Percentiles rank a stretch among this genome's conserved stretches.
These are phyloP conservation scores for Dorcus hopei DNA, from an alignment of 2,888 invertebrate species.

Conservation along the genomic window DNA sequence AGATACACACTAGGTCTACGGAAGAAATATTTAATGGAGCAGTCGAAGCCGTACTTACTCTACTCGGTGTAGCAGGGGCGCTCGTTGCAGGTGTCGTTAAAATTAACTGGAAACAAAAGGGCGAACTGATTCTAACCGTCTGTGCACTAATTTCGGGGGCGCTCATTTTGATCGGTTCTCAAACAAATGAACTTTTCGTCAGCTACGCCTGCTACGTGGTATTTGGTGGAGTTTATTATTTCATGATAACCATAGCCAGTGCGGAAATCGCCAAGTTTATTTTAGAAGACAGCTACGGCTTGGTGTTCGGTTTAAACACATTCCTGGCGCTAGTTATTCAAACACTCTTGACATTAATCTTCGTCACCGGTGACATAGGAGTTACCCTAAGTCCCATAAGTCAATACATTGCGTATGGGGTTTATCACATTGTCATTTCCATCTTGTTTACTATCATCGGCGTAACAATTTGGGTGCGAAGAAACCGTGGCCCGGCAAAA, in stretches of 20 bases:
- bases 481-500: slow-evolving; percentile 14
- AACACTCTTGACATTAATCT: slow-evolving; percentile 69
- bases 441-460: slow-evolving; percentile 55
- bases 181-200: slow-evolving; percentile 50
- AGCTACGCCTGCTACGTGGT: slow-evolving; percentile 74
- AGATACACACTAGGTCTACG: slow-evolving; percentile 50
- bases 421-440: slow-evolving; percentile 63
- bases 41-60: slow-evolving; percentile 74
- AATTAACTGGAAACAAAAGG: slow-evolving; percentile 48
- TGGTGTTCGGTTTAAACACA: slow-evolving; percentile 89
- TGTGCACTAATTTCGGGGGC: slow-evolving; percentile 56
- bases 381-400: slow-evolving; percentile 51
- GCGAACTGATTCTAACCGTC: slow-evolving; percentile 50
- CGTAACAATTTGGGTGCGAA: slow-evolving; percentile 39
- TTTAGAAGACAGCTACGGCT: slow-evolving; percentile 79
- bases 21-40: slow-evolving; percentile 57
- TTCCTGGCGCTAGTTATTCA: slow-evolving; percentile 76
- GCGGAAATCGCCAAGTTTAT: slow-evolving; percentile 82
- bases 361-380: slow-evolving; percentile 51
- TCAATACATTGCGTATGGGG: slow-evolving; percentile 71
- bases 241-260: slow-evolving; percentile 78
- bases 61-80: slow-evolving; percentile 64
- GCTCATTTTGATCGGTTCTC: slow-evolving; percentile 50
- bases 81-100: slow-evolving; percentile 54
- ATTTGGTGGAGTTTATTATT: slow-evolving; percentile 76